phyloP scores from a whole-genome alignment of 2,888 invertebrate species.

The Lithosia quadra region DNA sequence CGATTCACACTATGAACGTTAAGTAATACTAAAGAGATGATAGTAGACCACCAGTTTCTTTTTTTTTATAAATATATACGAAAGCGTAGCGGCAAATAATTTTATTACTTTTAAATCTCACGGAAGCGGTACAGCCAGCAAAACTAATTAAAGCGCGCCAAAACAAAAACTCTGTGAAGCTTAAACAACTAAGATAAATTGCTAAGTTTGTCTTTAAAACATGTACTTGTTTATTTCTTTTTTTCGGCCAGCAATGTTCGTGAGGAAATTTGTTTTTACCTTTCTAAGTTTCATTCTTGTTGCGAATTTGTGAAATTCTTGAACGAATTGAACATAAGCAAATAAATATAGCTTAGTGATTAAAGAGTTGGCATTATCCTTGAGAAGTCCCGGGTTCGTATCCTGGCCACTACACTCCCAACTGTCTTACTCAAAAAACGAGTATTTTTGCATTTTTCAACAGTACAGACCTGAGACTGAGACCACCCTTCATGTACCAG shows the following conservation, averaged over 20 bases:
- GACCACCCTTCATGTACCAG: too few species aligned
- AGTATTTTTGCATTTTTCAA: too few species aligned
- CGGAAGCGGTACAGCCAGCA: slow-evolving; percentile 58
- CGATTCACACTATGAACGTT: too few species aligned
- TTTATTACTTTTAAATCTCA: slow-evolving; percentile 71
- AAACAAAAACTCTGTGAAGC: slow-evolving; percentile 67
- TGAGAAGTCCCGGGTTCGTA: too few species aligned
- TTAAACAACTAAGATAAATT: slow-evolving; percentile 79
- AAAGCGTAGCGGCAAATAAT: slow-evolving; percentile 54
- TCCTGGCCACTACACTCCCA: too few species aligned
- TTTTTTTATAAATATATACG: slow-evolving; percentile 30
- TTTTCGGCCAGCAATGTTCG: slow-evolving; percentile 33
- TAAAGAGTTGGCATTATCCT: too few species aligned
- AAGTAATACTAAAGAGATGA: too few species aligned
- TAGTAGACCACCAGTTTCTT: too few species aligned
- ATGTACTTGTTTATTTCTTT: slow-evolving; percentile 55
- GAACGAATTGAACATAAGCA: not conserved
- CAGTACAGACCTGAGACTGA: too few species aligned
- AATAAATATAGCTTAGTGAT: too few species aligned
- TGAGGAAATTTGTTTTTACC: slow-evolving; percentile 9
- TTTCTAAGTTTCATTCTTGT: slow-evolving; percentile 14
- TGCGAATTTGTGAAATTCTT: not conserved
- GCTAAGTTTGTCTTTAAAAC: slow-evolving; percentile 70
- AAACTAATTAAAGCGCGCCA: slow-evolving; percentile 76
- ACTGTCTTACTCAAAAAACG: too few species aligned